Evolutionary conservation across 2,113 vertebrate species (phyloP), one percentile per base, ranked within the genome.

Genomic region (Periophthalmus modestus): DNA sequence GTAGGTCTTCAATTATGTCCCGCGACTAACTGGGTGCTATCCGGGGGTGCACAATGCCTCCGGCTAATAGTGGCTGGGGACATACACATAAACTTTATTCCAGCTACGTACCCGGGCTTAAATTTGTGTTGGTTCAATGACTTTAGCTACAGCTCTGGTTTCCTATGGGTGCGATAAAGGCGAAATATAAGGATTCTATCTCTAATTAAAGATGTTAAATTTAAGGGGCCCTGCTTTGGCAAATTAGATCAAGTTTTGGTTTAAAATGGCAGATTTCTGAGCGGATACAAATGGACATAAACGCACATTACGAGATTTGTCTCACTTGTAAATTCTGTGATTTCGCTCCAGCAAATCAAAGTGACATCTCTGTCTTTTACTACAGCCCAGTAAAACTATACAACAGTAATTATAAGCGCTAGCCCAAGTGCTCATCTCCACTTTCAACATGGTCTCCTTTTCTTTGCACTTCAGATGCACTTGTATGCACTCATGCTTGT

Each of bases 311-410:
- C 7, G 54, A 57, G 54, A 21, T 23, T 21, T 57, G 54, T 57
- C 54, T 57, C 54, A 23, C 7, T 57, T 57, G n/a, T n/a, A 11
- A 57, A 57, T 59, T 39, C 19, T n/a, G 34, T 65, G 13, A 39
- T 34, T 72, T 73, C 36, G 48, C 48, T 13, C 0, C 43, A 52
- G 58, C 39, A 69, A 86, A 69, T 76, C 46, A 15, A 68, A 48
- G 14, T 66, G n/a, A 24, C 58, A 55, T 24, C 18, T 57, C 46
- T 71, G 24, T 57, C n/a, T 55, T 77, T 75, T 66, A 57, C n/a
- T 66, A 69, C 28, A 71, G 39, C 36, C 18, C 19, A 11, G 61
- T 73, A 62, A 71, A 70, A 57, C 2, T 28, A 3, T 14, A 77
- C 43, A 65, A 57, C 62, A 50, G 5, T 66, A 66, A 75, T 74